phyloP scores from a whole-genome alignment of 2,888 invertebrate species.

The Eristalis arbustorum region DNA sequence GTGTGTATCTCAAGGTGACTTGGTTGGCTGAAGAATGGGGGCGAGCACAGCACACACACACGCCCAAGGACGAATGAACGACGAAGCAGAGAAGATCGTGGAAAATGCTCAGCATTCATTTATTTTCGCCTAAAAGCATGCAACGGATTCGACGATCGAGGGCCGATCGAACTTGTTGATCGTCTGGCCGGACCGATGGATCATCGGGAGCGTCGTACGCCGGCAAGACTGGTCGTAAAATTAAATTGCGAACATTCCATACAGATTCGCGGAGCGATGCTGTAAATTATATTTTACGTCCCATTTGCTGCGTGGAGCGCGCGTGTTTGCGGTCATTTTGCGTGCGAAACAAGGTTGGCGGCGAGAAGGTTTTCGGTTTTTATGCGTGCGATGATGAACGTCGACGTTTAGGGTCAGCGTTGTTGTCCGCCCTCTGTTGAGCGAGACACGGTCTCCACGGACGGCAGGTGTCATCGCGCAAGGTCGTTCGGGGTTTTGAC shows the following conservation, averaged over 20 bases:
- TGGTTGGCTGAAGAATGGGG: conserved; percentile 12
- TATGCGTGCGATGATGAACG: conserved; percentile 18
- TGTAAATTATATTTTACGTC: conserved; percentile 11
- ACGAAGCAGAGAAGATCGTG: not conserved
- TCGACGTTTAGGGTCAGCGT: not conserved
- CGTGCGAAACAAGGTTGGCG: conserved; percentile 11
- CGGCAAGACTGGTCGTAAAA: conserved; percentile 18
- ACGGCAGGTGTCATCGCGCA: not conserved
- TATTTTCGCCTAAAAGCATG: conserved; percentile 36
- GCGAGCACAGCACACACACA: not conserved
- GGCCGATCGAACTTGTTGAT: not conserved
- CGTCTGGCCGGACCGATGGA: not conserved
- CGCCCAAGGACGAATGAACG: not conserved
- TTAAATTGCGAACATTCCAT: conserved; percentile 23
- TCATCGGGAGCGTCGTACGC: conserved; percentile 11
- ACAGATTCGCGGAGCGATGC: not conserved
- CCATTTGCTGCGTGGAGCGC: not conserved
- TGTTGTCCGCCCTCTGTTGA: not conserved
- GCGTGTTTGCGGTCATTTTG: conserved; percentile 44
- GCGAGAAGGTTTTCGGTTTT: not conserved
- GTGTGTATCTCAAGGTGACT: conserved; percentile 56
- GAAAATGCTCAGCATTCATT: not conserved
- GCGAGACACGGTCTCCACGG: not conserved
- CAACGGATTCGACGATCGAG: not conserved
- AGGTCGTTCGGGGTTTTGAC: not conserved